A percentile compares a stretch with the other conserved stretches of the same genome.
Evolutionary conservation across 2,888 invertebrate genomes (phyloP).

Genomic region (Coelinius sp.): DNA sequence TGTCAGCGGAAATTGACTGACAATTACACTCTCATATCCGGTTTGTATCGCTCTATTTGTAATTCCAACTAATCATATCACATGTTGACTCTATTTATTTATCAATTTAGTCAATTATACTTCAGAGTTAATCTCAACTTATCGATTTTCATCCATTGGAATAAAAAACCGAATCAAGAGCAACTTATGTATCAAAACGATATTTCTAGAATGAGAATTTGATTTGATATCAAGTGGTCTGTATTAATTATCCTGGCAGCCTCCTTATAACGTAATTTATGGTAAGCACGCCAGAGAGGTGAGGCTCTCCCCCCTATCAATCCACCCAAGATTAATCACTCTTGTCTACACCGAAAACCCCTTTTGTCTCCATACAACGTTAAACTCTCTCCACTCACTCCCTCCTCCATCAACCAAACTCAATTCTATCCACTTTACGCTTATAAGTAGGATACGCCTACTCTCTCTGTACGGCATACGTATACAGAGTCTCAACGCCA

Average conservation of each 20-base stretch:
- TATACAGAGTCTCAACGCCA: conserved; percentile 51
- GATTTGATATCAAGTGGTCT: conserved; percentile 1
- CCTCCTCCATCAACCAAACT: no score
- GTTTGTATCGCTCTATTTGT: background rate
- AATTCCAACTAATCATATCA: background rate
- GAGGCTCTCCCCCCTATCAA: conserved; percentile 59
- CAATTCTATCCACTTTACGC: conserved; percentile 47
- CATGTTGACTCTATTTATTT: background rate
- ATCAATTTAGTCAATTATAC: background rate
- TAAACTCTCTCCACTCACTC: conserved; percentile 48
- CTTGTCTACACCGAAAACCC: conserved; percentile 59
- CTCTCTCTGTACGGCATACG: background rate
- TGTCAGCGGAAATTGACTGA: background rate
- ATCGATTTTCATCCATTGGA: background rate
- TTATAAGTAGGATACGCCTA: conserved; percentile 42
- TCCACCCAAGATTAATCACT: conserved; percentile 67
- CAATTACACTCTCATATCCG: background rate
- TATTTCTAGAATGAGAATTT: conserved; percentile 1
- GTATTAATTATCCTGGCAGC: conserved; percentile 42
- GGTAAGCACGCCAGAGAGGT: conserved; percentile 43
- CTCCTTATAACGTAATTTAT: conserved; percentile 67
- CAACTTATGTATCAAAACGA: background rate
- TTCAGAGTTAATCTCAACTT: background rate
- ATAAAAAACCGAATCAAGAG: background rate
- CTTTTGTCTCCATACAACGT: conserved; percentile 7